Conservation (phyloP, 2,113 vertebrate genomes). For the Chaenogobius annularis region DNA sequence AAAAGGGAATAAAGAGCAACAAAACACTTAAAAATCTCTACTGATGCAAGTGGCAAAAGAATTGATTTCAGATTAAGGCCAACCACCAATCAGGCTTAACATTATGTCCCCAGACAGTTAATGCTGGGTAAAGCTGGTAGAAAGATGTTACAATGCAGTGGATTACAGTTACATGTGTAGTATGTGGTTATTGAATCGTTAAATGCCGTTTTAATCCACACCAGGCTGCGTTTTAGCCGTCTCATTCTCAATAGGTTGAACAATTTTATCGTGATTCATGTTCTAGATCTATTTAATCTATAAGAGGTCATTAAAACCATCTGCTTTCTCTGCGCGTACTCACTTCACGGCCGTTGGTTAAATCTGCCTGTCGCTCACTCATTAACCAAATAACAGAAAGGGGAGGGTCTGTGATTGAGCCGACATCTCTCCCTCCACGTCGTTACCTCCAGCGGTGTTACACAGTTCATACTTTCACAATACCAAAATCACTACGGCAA, state of each 20-base stretch:
- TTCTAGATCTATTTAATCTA: too few relatives aligned
- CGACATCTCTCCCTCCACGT: not conserved
- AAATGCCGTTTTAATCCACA: too few relatives aligned
- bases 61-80: not conserved
- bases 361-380: too few relatives aligned
- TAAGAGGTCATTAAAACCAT: too few relatives aligned
- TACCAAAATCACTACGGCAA: not conserved
- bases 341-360: too few relatives aligned
- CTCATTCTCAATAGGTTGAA: too few relatives aligned
- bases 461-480: not conserved
- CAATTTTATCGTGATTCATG: too few relatives aligned
- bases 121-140: not conserved
- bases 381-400: too few relatives aligned
- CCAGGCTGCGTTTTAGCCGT: too few relatives aligned
- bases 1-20: conserved; percentile 16
- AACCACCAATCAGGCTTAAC: not conserved
- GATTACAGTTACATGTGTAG: not conserved
- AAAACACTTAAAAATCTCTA: not conserved
- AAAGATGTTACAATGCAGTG: not conserved
- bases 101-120: not conserved
- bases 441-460: not conserved
- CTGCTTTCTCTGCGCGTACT: too few relatives aligned
- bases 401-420: too few relatives aligned
- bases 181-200: too few relatives aligned
- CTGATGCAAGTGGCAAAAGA: not conserved